phyloP scores from a whole-genome alignment of 2,888 invertebrate genomes.

The Himalopsyche japonica region DNA sequence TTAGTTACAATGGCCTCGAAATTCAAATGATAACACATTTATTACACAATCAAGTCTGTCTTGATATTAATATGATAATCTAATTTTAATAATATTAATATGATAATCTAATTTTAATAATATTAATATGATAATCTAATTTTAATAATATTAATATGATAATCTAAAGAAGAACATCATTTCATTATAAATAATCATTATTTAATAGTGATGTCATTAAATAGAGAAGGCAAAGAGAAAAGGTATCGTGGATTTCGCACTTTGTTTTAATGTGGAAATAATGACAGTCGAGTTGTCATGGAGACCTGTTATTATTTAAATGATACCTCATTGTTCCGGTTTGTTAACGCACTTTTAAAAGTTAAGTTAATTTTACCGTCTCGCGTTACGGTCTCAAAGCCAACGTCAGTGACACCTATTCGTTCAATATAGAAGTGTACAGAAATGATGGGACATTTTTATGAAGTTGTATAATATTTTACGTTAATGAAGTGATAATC shows the following conservation, averaged over 20 bases:
- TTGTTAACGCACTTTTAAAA: constrained; percentile 21
- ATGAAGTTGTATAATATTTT: too few relatives aligned
- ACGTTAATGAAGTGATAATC: too few relatives aligned
- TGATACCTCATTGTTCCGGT: constrained; percentile 22
- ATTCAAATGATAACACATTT: not conserved
- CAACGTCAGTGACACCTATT: not conserved
- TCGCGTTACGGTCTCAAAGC: constrained; percentile 6
- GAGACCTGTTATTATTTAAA: constrained; percentile 21
- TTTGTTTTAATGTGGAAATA: constrained; percentile 16
- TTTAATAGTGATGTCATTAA: not conserved
- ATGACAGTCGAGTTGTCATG: constrained; percentile 8
- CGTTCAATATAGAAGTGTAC: not conserved
- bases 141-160: not conserved
- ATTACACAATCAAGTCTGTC: not conserved
- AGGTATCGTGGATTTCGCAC: not conserved
- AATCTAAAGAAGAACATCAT: not conserved
- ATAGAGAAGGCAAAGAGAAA: not conserved
- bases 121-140: too few relatives aligned
- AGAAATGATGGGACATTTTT: not conserved
- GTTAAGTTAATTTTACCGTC: constrained; percentile 15
- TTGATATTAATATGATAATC: too few relatives aligned
- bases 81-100: not conserved
- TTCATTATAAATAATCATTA: not conserved
- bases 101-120: not conserved
- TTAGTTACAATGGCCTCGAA: not conserved